These are phyloP conservation scores for Halichoeres trimaculatus DNA, from an alignment of 2,113 vertebrate genomes.

Conservation along the genomic window DNA sequence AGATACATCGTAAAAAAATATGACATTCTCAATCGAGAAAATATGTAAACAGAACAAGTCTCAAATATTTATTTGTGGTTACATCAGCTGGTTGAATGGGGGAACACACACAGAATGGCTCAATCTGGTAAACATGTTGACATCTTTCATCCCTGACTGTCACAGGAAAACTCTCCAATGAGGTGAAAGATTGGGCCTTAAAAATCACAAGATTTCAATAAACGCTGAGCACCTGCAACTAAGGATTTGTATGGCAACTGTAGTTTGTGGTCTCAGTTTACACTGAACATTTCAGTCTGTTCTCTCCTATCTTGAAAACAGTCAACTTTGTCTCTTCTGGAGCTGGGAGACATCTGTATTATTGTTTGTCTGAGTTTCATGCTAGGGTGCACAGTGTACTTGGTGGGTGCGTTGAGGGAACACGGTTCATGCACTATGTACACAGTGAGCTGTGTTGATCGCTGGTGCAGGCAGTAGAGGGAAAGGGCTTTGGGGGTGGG, in stretches of 20 bases:
- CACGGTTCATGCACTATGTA: slow-evolving; percentile 75
- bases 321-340: slow-evolving; percentile 29
- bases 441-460: slow-evolving; percentile 64
- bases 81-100: no score
- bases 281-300: slow-evolving; percentile 20
- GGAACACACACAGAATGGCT: no score
- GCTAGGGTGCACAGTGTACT: slow-evolving; percentile 61
- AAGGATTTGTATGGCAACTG: background rate
- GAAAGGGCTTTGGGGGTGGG: slow-evolving; percentile 40
- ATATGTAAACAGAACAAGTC: no score
- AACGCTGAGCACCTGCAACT: background rate
- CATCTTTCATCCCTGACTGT: no score
- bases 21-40: no score
- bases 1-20: no score
- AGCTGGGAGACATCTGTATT: slow-evolving; percentile 69
- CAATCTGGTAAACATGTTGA: no score
- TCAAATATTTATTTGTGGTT: no score
- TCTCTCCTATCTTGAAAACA: slow-evolving; percentile 32
- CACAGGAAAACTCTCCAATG: no score
- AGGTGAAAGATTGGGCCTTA: background rate
- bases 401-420: slow-evolving; percentile 56
- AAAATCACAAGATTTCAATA: background rate
- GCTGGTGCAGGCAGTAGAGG: slow-evolving; percentile 23
- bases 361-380: slow-evolving; percentile 63
- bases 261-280: background rate